Conservation (phyloP, 35 echinoderm and acorn worm species). For the Eucidaris tribuloides region DNA sequence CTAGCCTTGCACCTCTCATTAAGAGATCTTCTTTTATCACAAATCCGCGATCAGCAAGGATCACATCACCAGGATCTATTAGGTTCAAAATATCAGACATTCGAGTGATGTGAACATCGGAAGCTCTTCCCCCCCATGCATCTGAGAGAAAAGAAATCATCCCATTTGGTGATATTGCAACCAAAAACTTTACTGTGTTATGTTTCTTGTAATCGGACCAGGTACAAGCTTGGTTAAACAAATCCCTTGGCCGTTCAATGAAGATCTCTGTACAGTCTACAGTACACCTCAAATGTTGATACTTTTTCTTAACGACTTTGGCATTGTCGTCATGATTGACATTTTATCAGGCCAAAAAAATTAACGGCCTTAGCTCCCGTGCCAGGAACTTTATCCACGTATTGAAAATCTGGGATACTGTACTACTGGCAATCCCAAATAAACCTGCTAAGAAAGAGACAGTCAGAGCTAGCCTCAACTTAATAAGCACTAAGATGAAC, state of each 20-base stretch:
- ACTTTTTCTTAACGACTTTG: slow-evolving; percentile 18
- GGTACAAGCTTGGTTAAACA: slow-evolving; percentile 32
- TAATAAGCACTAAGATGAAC: slow-evolving; percentile 48
- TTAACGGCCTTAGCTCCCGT: slow-evolving; percentile 17
- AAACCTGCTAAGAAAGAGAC: slow-evolving; percentile 8
- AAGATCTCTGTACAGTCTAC: slow-evolving; percentile 49
- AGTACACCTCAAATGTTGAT: slow-evolving; percentile 24
- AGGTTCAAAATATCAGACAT: slow-evolving; percentile 39
- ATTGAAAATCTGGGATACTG: slow-evolving; percentile 25
- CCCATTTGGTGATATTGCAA: slow-evolving; percentile 42
- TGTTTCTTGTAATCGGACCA: too few relatives aligned
- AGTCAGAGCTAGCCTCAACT: slow-evolving; percentile 20
- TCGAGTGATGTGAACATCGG: slow-evolving; percentile 40
- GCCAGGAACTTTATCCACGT: slow-evolving; percentile 61
- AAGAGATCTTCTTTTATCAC: slow-evolving; percentile 59
- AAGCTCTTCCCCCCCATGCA: slow-evolving; percentile 47
- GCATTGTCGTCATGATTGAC: not conserved
- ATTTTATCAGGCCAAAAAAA: slow-evolving; percentile 35
- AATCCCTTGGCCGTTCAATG: slow-evolving; percentile 39
- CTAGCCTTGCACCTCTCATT: slow-evolving; percentile 31
- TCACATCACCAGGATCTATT: slow-evolving; percentile 42
- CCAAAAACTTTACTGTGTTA: slow-evolving; percentile 46
- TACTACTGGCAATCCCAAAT: slow-evolving; percentile 20
- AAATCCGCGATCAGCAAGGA: slow-evolving; percentile 68
- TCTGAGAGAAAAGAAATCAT: slow-evolving; percentile 50